Percentiles rank a stretch among this genome's conserved stretches.
These are phyloP conservation scores for Mareca penelope DNA, from an alignment of 2,797 vertebrate species.

Conservation along the genomic window DNA sequence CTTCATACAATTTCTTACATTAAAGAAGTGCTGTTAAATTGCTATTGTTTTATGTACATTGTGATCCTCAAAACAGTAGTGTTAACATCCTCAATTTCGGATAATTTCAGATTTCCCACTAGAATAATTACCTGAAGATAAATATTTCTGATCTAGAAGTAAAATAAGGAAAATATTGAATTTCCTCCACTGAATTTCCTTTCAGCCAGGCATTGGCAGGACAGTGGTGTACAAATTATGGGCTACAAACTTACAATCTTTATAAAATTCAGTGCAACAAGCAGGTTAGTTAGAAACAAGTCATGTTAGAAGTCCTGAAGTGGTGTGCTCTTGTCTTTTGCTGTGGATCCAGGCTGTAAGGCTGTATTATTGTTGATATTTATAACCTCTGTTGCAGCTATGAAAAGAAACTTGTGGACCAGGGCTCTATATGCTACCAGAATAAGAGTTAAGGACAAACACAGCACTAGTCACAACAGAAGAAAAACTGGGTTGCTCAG, in stretches of 20 bases:
- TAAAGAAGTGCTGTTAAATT: not conserved
- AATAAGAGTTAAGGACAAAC: not conserved
- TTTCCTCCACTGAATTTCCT: not conserved
- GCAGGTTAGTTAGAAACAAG: not conserved
- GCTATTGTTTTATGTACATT: not conserved
- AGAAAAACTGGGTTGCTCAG: not conserved
- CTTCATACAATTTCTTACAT: not conserved
- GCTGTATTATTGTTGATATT: not conserved
- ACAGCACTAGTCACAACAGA: not conserved
- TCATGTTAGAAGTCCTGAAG: not conserved
- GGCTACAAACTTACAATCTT: not conserved
- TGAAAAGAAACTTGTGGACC: not conserved
- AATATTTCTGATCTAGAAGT: not conserved
- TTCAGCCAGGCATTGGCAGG: not conserved
- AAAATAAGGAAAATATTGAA: not conserved
- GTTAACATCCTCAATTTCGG: not conserved
- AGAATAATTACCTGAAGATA: not conserved
- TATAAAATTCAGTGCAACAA: not conserved
- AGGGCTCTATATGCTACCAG: not conserved
- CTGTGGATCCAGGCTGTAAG: not conserved
- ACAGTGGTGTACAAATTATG: not conserved
- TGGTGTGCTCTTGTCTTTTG: not conserved
- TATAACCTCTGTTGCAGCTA: not conserved
- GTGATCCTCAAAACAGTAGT: not conserved
- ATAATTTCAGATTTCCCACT: conserved; percentile 15